phyloP scores from a whole-genome alignment of 2,888 invertebrate genomes.

The Argyresthia goedartella region DNA sequence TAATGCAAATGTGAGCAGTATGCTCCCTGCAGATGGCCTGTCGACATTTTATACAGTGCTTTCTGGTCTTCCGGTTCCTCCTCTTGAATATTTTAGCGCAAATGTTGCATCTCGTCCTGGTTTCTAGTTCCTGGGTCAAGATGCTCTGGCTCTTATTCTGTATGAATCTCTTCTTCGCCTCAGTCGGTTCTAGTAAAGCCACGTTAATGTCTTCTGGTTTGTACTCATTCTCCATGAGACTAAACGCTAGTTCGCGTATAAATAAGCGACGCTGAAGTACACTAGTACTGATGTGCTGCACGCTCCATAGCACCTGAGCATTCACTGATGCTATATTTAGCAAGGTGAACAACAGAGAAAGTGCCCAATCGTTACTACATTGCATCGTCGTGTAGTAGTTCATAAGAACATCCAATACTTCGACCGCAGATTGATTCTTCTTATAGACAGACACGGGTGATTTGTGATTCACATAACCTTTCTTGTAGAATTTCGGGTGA shows the following conservation, averaged over 20 bases:
- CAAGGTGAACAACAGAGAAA: constrained; percentile 50
- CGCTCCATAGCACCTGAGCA: constrained; percentile 54
- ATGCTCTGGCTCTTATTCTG: neutral
- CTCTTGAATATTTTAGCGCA: constrained; percentile 33
- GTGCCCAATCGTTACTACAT: constrained; percentile 52
- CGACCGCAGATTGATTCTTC: constrained; percentile 44
- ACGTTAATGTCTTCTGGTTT: constrained; percentile 1
- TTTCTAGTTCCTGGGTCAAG: neutral
- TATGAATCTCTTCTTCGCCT: neutral
- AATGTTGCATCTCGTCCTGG: constrained; percentile 37
- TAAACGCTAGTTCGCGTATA: constrained; percentile 42
- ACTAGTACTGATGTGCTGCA: constrained; percentile 22
- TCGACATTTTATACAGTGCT: constrained; percentile 42
- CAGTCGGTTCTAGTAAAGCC: constrained; percentile 5
- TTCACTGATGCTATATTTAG: constrained; percentile 55
- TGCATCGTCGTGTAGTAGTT: constrained; percentile 58
- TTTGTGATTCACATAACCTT: constrained; percentile 27
- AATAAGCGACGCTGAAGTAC: constrained; percentile 38
- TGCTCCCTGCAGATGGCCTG: constrained; percentile 52
- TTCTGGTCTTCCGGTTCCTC: constrained; percentile 44
- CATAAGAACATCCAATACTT: constrained; percentile 53
- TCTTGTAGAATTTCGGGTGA: constrained; percentile 44
- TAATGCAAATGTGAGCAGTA: constrained; percentile 35
- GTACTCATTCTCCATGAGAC: constrained; percentile 27
- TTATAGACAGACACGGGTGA: constrained; percentile 46